phyloP scores from a whole-genome alignment of 2,888 invertebrate genomes.

The Melanotus villosus region DNA sequence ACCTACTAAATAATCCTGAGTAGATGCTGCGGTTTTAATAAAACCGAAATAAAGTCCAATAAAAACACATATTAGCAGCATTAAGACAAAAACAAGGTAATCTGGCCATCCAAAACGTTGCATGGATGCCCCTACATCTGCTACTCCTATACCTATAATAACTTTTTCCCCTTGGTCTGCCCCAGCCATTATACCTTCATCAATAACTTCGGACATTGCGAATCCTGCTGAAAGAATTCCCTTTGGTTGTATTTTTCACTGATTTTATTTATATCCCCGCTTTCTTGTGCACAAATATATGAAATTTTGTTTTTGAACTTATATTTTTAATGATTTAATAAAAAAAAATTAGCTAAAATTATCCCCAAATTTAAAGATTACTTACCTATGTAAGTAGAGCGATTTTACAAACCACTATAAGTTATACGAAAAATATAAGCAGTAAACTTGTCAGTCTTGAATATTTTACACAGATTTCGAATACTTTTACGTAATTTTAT shows the following conservation, averaged over 20 bases:
- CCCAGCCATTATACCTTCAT: slow-evolving; percentile 53
- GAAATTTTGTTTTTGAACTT: no score
- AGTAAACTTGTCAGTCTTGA: slow-evolving; percentile 35
- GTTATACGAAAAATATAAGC: slow-evolving; percentile 45
- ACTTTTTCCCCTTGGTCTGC: slow-evolving; percentile 56
- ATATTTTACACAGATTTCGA: slow-evolving; percentile 41
- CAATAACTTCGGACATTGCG: slow-evolving; percentile 53
- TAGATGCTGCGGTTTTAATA: slow-evolving; percentile 24
- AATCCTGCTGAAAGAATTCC: no score
- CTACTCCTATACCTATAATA: slow-evolving; percentile 41
- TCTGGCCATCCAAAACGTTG: slow-evolving; percentile 42
- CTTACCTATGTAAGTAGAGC: no score
- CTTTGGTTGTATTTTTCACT: no score
- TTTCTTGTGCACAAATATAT: no score
- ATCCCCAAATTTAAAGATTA: no score
- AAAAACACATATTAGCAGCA: slow-evolving; percentile 33
- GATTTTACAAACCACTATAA: slow-evolving; percentile 43
- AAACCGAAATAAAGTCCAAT: slow-evolving; percentile 38
- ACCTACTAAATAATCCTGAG: slow-evolving; percentile 40
- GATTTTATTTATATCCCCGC: no score
- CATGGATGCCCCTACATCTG: slow-evolving; percentile 38
- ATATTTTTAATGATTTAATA: no score
- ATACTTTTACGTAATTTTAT: slow-evolving; percentile 40
- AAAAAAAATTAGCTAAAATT: no score
- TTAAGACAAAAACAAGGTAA: slow-evolving; percentile 36